Evolutionary conservation across 2,113 vertebrate genomes (phyloP).

Genomic region (Alethe diademata): DNA sequence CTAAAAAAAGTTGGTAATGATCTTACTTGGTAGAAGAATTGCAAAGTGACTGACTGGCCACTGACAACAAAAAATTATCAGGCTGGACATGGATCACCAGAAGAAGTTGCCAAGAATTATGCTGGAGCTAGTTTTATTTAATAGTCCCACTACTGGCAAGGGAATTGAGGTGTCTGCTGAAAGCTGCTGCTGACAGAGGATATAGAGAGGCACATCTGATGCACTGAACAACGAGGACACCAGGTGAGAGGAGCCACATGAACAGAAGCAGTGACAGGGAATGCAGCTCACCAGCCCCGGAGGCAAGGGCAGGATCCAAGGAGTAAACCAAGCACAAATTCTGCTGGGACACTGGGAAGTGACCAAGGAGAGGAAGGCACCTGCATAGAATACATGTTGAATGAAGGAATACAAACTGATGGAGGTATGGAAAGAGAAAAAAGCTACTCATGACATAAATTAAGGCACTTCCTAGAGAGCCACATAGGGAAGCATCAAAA

Average conservation of each 20-base stretch:
- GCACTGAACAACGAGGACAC: background rate
- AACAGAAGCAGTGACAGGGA: background rate
- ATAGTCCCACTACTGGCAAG: background rate
- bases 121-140: background rate
- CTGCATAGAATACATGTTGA: background rate
- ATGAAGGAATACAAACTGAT: background rate
- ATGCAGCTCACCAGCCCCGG: background rate
- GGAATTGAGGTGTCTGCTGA: background rate
- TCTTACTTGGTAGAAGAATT: background rate
- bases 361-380: background rate
- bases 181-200: background rate
- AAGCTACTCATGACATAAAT: background rate
- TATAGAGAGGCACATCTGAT: background rate
- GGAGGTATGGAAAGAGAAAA: background rate
- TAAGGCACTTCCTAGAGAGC: background rate
- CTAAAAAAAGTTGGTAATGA: background rate
- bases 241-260: background rate
- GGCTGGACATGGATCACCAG: rapidly evolving
- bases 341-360: background rate
- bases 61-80: background rate
- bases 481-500: background rate
- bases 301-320: background rate
- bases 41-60: background rate
- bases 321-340: background rate
- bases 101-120: background rate